These are phyloP conservation scores for Petrocephalus schoutedeni DNA, from an alignment of 2,797 vertebrate genomes.

Conservation along the genomic window DNA sequence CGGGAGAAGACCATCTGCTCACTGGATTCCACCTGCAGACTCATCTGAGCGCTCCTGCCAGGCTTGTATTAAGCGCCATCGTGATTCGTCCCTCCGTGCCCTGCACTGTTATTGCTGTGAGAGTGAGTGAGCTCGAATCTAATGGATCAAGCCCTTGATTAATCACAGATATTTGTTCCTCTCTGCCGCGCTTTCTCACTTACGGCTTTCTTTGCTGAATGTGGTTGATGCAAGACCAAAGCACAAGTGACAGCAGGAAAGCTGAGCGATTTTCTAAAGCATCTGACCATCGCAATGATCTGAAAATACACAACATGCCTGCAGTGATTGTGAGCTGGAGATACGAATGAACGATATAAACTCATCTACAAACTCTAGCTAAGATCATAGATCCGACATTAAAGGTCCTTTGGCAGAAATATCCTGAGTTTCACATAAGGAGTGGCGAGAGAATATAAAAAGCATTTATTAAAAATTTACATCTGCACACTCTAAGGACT, in stretches of 20 bases:
- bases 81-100: conserved; percentile 8
- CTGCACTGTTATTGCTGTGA: not conserved
- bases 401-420: not conserved
- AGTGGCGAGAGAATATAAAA: not conserved
- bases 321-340: not conserved
- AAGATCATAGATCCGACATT: not conserved
- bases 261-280: not conserved
- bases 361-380: not conserved
- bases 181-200: not conserved
- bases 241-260: not conserved
- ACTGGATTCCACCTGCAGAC: conserved; percentile 2
- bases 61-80: not conserved
- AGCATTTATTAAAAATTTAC: conserved; percentile 17
- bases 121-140: conserved; percentile 1
- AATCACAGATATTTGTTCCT: not conserved
- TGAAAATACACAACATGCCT: not conserved
- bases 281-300: not conserved
- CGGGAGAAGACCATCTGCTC: conserved; percentile 8
- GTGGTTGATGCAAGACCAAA: not conserved
- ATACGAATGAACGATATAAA: not conserved
- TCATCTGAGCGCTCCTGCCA: not conserved
- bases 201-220: not conserved
- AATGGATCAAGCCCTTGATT: conserved; percentile 13
- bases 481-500: not conserved
- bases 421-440: conserved; percentile 5